These are phyloP conservation scores for Agelaius phoeniceus DNA, from an alignment of 2,113 vertebrate species.

Conservation along the genomic window DNA sequence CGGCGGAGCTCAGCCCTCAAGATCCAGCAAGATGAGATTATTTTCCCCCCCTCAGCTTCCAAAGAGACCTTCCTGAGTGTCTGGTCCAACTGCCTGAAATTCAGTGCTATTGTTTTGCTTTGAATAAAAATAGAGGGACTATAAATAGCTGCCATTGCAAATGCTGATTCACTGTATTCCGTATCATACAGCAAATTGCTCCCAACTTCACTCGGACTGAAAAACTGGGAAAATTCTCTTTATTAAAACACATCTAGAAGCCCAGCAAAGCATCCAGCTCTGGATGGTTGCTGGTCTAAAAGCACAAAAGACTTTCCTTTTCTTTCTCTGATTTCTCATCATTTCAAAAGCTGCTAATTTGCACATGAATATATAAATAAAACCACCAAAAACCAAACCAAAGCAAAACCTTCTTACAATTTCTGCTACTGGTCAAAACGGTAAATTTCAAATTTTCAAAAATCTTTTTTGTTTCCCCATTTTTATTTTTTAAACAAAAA, in stretches of 20 bases:
- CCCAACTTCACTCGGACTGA: background rate
- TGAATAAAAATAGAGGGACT: slow-evolving; percentile 46
- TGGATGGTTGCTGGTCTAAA: fast-evolving
- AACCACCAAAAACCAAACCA: background rate
- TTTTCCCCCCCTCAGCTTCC: background rate
- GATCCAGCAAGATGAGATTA: background rate
- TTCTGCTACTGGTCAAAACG: background rate
- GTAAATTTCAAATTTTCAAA: fast-evolving
- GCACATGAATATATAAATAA: background rate
- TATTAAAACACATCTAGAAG: background rate
- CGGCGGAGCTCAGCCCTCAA: background rate
- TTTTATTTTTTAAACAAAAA: background rate
- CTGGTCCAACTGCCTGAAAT: slow-evolving; percentile 39
- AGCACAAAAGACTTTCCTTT: background rate
- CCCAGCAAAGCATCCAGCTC: background rate
- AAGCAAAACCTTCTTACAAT: background rate
- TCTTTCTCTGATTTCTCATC: background rate
- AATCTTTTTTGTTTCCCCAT: background rate
- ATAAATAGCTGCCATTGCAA: slow-evolving; percentile 15
- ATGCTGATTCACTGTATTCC: slow-evolving; percentile 57
- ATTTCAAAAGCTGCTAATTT: background rate
- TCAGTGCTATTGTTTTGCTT: slow-evolving; percentile 50
- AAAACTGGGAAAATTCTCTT: background rate
- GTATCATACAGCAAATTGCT: slow-evolving; percentile 10
- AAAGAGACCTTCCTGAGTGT: background rate